Conservation (phyloP, 2,888 invertebrate species). For the Coenonympha arcania region DNA sequence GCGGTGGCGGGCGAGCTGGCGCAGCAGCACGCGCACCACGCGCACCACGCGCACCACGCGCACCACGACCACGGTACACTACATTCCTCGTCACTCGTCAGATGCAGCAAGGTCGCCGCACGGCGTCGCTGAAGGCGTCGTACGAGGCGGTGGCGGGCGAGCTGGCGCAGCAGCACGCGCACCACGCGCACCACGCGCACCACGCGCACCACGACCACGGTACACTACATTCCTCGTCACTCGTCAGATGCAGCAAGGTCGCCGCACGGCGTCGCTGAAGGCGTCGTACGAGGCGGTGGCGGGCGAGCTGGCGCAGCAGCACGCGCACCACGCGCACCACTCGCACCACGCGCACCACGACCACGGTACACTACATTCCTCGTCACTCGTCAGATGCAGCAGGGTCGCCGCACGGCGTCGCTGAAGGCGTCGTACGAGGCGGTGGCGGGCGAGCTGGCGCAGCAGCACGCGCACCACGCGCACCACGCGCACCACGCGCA, state of each 20-base stretch:
- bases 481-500: slow-evolving; percentile 77
- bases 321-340: slow-evolving; percentile 49
- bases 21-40: slow-evolving; percentile 73
- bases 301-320: slow-evolving; percentile 78
- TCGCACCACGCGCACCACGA: slow-evolving; percentile 76
- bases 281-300: slow-evolving; percentile 94
- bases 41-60: slow-evolving; percentile 27
- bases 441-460: slow-evolving; percentile 69
- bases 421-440: slow-evolving; percentile 97
- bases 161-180: slow-evolving; percentile 79
- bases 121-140: slow-evolving; percentile 94
- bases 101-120: slow-evolving; percentile 95
- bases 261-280: slow-evolving; percentile 93
- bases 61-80: slow-evolving; percentile 29
- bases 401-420: slow-evolving; percentile 81
- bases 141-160: slow-evolving; percentile 87
- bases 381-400: background rate
- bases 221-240: slow-evolving; percentile 35
- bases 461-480: background rate
- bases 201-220: slow-evolving; percentile 29
- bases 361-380: slow-evolving; percentile 24
- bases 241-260: slow-evolving; percentile 90
- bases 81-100: slow-evolving; percentile 52
- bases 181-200: slow-evolving; percentile 31
- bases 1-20: slow-evolving; percentile 82